Evolutionary conservation across 2,113 vertebrate genomes (phyloP), one percentile per base, ranked within the genome.

Genomic region (Speoplatyrhinus poulsoni): DNA sequence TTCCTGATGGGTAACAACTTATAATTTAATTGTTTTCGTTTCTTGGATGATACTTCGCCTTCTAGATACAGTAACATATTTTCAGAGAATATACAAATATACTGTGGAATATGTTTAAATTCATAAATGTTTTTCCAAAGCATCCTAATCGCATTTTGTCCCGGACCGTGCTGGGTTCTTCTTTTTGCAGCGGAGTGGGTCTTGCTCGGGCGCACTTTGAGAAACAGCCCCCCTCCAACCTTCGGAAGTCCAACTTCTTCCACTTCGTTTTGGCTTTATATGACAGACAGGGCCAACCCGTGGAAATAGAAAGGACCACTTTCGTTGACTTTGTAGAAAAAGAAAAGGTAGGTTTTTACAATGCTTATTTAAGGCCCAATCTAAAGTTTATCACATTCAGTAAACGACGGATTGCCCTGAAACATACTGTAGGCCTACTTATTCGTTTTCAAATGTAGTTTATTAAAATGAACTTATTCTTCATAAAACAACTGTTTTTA

Each of bases 211-310:
- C 97, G 77, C 97, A 99, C 93, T 99, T 99, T 89, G 97, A 99
- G 95, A 99, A 99, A 85, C 97, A 99, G 89, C 97, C 97, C 78
- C 97, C 97, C 69, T 98, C 97, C 90, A 99, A 98, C 88, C 95
- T 99, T 58, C 91, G 97, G 79, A 99, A 99, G 90, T 99, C 97
- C 94, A 99, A 99, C 96, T 99, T 99, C 94, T 98, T 99, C 94
- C 97, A 98, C 95, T 99, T 99, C 91, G 97, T 99, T 73, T 88
- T 99, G 94, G 97, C 97, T 72, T 88, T 98, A 12, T 99, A 99
- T 86, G 97, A 99, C 93, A 92, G 97, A 64, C 97, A 98, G 90
- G 97, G 97, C 67, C 97, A 99, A 89, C 97, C 97, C 33, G 97
- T 98, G 93, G 97, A 99, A 86, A 98, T 98, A 70, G 97, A 98